A percentile compares a stretch with the other conserved stretches of the same genome.
Conservation (phyloP, 2,797 vertebrate genomes). For the Lagodon rhomboides region DNA sequence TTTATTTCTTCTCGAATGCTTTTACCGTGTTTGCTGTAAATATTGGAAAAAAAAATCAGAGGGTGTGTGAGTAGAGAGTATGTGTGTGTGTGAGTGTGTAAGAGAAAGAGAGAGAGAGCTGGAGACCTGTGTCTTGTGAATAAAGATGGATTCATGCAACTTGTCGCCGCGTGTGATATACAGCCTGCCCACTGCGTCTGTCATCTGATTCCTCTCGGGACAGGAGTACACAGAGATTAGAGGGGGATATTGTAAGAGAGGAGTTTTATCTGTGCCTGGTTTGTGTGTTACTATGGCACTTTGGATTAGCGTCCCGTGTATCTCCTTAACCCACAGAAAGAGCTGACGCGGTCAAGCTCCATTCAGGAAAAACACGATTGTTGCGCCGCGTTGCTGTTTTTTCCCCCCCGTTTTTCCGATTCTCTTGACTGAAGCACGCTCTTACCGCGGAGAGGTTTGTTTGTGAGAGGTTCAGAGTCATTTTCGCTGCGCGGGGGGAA, state of each 20-base stretch:
- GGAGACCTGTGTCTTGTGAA: slow-evolving; percentile 4
- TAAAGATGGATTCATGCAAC: slow-evolving; percentile 44
- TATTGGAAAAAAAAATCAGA: slow-evolving; percentile 41
- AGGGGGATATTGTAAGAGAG: slow-evolving; percentile 38
- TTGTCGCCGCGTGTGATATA: slow-evolving; percentile 59
- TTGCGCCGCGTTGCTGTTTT: slow-evolving; percentile 29
- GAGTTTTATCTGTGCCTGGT: slow-evolving; percentile 57
- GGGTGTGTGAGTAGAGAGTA: background rate
- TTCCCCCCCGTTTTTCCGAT: background rate
- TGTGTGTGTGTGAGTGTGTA: background rate
- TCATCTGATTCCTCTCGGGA: slow-evolving; percentile 57
- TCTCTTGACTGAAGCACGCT: slow-evolving; percentile 48
- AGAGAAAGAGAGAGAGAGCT: background rate
- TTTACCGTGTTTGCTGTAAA: slow-evolving; percentile 53
- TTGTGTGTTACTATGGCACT: slow-evolving; percentile 27
- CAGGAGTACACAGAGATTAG: slow-evolving; percentile 46
- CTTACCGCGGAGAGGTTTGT: slow-evolving; percentile 5
- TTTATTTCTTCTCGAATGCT: slow-evolving; percentile 24
- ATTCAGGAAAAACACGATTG: slow-evolving; percentile 32
- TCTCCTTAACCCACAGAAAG: slow-evolving; percentile 50
- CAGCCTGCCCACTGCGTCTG: slow-evolving; percentile 45
- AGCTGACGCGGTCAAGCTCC: slow-evolving; percentile 47
- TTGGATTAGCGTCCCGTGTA: slow-evolving; percentile 60
- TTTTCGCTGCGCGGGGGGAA: slow-evolving; percentile 22
- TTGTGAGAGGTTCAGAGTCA: slow-evolving; percentile 31